Conservation (phyloP, 2,888 invertebrate species). For the Allygus modestus region DNA sequence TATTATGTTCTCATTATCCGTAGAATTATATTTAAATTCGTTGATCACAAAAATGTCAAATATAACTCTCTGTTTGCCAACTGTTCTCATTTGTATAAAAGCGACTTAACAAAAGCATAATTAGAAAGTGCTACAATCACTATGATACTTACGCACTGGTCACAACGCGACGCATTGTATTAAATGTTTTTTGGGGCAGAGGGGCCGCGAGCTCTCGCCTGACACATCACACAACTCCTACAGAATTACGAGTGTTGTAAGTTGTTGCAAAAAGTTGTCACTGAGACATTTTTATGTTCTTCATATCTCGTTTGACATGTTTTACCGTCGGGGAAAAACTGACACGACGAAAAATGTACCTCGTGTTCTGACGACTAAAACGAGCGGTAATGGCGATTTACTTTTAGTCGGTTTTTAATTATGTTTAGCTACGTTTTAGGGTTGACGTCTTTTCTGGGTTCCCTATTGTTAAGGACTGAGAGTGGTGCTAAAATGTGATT, state of each 20-base stretch:
- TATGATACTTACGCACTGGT: no score
- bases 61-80: no score
- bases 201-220: not conserved
- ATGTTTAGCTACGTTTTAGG: not conserved
- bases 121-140: no score
- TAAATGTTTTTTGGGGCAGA: constrained; percentile 15
- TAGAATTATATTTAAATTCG: no score
- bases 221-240: constrained; percentile 30
- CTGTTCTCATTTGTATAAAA: no score
- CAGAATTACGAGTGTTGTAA: constrained; percentile 50
- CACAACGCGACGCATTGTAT: not conserved
- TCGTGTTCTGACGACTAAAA: not conserved
- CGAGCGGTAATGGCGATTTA: not conserved
- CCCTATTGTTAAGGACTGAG: no score
- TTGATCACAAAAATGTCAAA: no score
- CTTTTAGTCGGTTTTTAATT: not conserved
- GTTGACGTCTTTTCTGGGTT: no score
- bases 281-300: constrained; percentile 35
- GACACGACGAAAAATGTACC: constrained; percentile 24
- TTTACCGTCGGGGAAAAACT: constrained; percentile 31
- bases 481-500: no score
- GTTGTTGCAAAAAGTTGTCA: constrained; percentile 45
- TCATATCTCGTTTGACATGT: constrained; percentile 44
- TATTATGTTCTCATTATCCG: no score
- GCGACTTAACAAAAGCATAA: no score